Base-by-base conservation (phyloP, 1,140 invertebrate species). In the Drosophila bifasciata region DNA sequence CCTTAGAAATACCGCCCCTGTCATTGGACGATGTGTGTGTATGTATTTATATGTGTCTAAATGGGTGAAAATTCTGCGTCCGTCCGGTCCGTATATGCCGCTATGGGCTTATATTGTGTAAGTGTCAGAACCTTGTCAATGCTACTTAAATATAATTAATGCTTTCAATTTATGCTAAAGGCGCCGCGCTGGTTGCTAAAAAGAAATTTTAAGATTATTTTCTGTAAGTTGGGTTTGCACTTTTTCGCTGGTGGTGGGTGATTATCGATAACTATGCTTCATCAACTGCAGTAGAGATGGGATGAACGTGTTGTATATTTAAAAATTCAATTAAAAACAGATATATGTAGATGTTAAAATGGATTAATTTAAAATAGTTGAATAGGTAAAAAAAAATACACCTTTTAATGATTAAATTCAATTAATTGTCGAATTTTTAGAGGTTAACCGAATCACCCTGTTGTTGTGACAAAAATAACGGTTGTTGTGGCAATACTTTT, bases 101-200 rank as follows among this genome's bases (percentile, higher is more conserved):
- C 11, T 40, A 3, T 16, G n/a, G 16, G 17, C 28, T 21, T 68
- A 17, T 56, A 8, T 36, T 60, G 40, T 46, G 44, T 59, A 58
- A 67, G 51, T 52, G 57, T 64, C 60, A 49, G 21, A 62, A 46
- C 63, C 44, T 44, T 28, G 19, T 15, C 39, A 55, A 23, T 63
- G 16, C 63, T 76, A 81, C 77, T 81, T 81, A 86, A 74, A 64
- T 43, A 64, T 74, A 77, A 67, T 57, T 58, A 55, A 81, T 63
- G 58, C 39, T 70, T 21, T 59, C 59, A 76, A 49, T 79, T 75
- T 71, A 60, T 59, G 9, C 52, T 5, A 23, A 15, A 19, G n/a
- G 28, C 17, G 28, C 16, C 7, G 21, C 52, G 11, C 16, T 40
- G 36, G 59, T 48, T 61, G 44, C 63, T 78, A 79, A 58, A 83